Evolutionary conservation across 2,113 vertebrate species (phyloP).

Genomic region (Protobothrops flavoviridis): DNA sequence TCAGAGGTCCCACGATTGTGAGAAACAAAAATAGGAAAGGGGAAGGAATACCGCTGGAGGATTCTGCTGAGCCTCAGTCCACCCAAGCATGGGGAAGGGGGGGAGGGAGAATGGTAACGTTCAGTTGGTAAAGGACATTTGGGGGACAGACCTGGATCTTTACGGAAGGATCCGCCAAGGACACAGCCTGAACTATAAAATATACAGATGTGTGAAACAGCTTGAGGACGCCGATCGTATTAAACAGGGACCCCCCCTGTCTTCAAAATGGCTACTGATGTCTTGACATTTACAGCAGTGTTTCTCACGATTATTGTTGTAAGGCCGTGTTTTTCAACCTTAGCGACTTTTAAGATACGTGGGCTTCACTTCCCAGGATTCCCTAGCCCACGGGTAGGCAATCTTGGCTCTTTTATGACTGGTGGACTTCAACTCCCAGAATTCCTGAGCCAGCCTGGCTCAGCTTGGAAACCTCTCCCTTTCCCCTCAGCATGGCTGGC

Average conservation of each 20-base stretch:
- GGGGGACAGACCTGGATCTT: neutral
- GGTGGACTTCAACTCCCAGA: no score
- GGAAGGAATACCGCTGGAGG: neutral
- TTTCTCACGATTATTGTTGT: neutral
- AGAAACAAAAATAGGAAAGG: neutral
- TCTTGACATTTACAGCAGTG: neutral
- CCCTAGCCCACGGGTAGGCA: neutral
- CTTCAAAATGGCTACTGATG: neutral
- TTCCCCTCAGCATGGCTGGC: no score
- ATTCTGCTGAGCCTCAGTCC: neutral
- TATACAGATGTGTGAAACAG: neutral
- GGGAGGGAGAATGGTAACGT: neutral
- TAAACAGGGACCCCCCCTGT: neutral
- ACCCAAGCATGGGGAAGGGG: neutral
- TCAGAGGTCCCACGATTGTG: slow-evolving; percentile 7
- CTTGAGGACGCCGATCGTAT: neutral
- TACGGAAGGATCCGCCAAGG: neutral
- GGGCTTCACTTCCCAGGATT: neutral
- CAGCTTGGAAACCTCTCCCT: no score
- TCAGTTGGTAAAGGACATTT: no score
- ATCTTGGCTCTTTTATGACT: no score
- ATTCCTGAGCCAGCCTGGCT: no score
- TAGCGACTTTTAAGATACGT: neutral
- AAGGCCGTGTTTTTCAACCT: neutral
- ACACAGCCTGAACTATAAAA: neutral